Evolutionary conservation across 2,113 vertebrate species (phyloP).

Genomic region (Kryptolebias marmoratus): DNA sequence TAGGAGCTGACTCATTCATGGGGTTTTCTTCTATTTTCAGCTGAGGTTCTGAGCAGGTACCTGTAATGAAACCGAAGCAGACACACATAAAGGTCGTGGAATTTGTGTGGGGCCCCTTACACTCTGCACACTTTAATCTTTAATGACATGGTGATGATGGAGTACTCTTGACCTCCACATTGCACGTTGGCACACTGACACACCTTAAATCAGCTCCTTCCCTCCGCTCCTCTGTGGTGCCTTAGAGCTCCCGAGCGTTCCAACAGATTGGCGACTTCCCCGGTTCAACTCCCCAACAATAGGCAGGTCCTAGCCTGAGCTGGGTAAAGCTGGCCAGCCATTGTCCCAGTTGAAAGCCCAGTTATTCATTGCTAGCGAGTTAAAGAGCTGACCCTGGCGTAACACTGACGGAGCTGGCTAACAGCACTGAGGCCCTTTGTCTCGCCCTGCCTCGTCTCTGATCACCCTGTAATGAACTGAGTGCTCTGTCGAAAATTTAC

Average conservation of each 20-base stretch:
- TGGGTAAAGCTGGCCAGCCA: conserved; percentile 65
- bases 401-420: conserved; percentile 81
- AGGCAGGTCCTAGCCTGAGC: conserved; percentile 60
- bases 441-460: conserved; percentile 83
- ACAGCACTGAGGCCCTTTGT: conserved; percentile 83
- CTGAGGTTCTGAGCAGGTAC: conserved; percentile 28
- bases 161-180: conserved; percentile 70
- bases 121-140: conserved; percentile 58
- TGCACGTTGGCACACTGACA: conserved; percentile 17
- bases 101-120: conserved; percentile 48
- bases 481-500: conserved; percentile 91
- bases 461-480: conserved; percentile 93
- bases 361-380: conserved; percentile 77
- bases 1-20: conserved; percentile 2
- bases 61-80: conserved; percentile 40
- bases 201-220: conserved; percentile 41
- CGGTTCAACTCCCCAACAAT: conserved; percentile 67
- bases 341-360: conserved; percentile 74
- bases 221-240: conserved; percentile 56
- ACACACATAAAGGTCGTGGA: conserved; percentile 21
- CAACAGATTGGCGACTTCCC: conserved; percentile 82
- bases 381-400: conserved; percentile 85
- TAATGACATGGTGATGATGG: conserved; percentile 76
- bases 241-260: conserved; percentile 65
- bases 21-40: conserved; percentile 14